These are phyloP conservation scores for Sebastiscus albofasciatus DNA, from an alignment of 2,797 vertebrate species.

Conservation along the genomic window DNA sequence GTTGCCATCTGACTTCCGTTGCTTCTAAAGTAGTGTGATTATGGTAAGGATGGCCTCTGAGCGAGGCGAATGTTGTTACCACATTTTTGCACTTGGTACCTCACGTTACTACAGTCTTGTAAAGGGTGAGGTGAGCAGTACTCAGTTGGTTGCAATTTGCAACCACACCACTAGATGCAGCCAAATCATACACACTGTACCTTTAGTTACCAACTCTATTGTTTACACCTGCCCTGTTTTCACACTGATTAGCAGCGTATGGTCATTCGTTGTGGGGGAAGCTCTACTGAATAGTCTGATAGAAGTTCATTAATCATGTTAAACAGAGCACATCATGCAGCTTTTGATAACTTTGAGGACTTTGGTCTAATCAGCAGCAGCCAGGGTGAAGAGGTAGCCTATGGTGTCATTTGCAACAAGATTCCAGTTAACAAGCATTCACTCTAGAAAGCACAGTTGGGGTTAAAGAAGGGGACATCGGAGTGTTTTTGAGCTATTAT, in stretches of 20 bases:
- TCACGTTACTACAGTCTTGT: too few relatives aligned
- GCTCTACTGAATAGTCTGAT: not conserved
- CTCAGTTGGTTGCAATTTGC: too few relatives aligned
- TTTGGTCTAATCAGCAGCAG: slow-evolving; percentile 1
- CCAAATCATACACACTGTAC: not conserved
- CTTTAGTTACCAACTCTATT: not conserved
- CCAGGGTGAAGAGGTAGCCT: not conserved
- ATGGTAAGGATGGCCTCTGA: not conserved
- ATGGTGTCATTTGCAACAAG: not conserved
- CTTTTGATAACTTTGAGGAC: not conserved
- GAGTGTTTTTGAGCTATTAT: not conserved
- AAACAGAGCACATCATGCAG: not conserved
- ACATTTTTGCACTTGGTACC: too few relatives aligned
- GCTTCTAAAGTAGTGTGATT: not conserved
- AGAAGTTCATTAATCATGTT: not conserved
- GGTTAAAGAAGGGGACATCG: not conserved
- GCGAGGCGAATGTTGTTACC: too few relatives aligned
- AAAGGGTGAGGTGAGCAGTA: too few relatives aligned
- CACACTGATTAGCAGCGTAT: not conserved
- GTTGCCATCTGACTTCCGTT: not conserved
- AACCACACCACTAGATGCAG: too few relatives aligned
- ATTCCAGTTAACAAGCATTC: not conserved
- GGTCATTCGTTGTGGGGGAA: not conserved
- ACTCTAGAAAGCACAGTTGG: not conserved
- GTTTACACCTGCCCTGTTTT: not conserved